A percentile compares a stretch with the other conserved stretches of the same genome.
phyloP scores from a whole-genome alignment of 2,888 invertebrate genomes.

The Strigamia crassipes region DNA sequence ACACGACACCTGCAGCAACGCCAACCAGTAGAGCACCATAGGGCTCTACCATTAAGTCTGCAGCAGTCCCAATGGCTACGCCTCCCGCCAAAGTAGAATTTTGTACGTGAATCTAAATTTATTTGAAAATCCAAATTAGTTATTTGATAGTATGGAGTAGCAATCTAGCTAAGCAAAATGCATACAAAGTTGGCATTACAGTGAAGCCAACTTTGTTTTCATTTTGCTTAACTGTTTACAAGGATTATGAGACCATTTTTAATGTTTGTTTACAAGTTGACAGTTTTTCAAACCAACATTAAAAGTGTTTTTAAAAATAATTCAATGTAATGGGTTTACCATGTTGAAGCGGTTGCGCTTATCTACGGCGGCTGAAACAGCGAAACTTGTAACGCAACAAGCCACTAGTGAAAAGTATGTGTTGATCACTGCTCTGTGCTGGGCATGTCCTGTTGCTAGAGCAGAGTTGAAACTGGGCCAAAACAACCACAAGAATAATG shows the following conservation, averaged over 20 bases:
- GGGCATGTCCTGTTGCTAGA: conserved; percentile 71
- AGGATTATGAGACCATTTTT: too few species aligned
- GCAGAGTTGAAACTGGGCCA: conserved; percentile 95
- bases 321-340: conserved; percentile 61
- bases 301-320: too few species aligned
- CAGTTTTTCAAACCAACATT: too few species aligned
- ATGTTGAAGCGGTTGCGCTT: conserved; percentile 79
- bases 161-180: too few species aligned
- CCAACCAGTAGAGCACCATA: conserved; percentile 83
- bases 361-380: conserved; percentile 76
- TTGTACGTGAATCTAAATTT: conserved; percentile 41
- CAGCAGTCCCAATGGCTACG: conserved; percentile 87
- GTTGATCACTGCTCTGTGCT: conserved; percentile 86
- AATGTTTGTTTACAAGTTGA: too few species aligned
- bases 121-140: too few species aligned
- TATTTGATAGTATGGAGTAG: too few species aligned
- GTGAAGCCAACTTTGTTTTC: too few species aligned
- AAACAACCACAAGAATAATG: conserved; percentile 92
- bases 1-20: conserved; percentile 73
- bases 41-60: conserved; percentile 78
- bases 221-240: too few species aligned
- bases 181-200: too few species aligned
- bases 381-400: conserved; percentile 80
- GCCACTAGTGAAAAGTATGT: conserved; percentile 87
- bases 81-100: conserved; percentile 66